A percentile compares a stretch with the other conserved stretches of the same genome.
These are phyloP conservation scores for Bombus sylvicola DNA, from an alignment of 1,140 invertebrate species.

Conservation along the genomic window DNA sequence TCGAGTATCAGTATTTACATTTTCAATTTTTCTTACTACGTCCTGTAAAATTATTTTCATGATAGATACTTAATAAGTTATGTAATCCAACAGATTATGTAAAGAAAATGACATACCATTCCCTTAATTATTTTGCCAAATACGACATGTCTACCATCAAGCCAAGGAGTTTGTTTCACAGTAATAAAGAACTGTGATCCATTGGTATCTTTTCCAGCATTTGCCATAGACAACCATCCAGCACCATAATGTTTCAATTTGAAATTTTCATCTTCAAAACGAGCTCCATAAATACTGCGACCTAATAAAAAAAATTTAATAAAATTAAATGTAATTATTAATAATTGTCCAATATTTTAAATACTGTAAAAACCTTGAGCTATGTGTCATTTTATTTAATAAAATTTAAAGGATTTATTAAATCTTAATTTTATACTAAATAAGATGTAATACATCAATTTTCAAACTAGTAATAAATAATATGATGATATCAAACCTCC, in stretches of 20 bases:
- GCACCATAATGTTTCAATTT: conserved; percentile 98
- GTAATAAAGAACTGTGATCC: conserved; percentile 99
- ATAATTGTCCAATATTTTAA: not conserved
- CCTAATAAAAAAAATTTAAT: conserved; percentile 82
- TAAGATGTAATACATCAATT: not conserved
- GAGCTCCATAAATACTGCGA: conserved; percentile 95
- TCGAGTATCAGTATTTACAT: conserved; percentile 87
- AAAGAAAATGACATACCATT: conserved; percentile 87
- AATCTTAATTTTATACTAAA: not conserved
- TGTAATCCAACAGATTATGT: not conserved
- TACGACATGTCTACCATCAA: conserved; percentile 98
- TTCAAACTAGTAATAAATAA: not conserved
- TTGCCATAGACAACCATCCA: conserved; percentile 98
- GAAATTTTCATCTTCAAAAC: conserved; percentile 98
- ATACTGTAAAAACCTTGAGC: not conserved
- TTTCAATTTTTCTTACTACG: conserved; percentile 94
- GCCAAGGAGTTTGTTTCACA: conserved; percentile 94
- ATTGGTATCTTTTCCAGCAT: conserved; percentile 98
- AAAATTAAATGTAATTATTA: not conserved
- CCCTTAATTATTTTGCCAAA: conserved; percentile 97
- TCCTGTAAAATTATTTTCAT: conserved; percentile 84
- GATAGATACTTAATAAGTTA: not conserved
- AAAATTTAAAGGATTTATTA: not conserved
- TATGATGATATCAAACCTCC: conserved; percentile 85
- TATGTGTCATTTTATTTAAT: not conserved